These are phyloP conservation scores for Gambusia affinis DNA, from an alignment of 2,113 vertebrate species.

Conservation along the genomic window DNA sequence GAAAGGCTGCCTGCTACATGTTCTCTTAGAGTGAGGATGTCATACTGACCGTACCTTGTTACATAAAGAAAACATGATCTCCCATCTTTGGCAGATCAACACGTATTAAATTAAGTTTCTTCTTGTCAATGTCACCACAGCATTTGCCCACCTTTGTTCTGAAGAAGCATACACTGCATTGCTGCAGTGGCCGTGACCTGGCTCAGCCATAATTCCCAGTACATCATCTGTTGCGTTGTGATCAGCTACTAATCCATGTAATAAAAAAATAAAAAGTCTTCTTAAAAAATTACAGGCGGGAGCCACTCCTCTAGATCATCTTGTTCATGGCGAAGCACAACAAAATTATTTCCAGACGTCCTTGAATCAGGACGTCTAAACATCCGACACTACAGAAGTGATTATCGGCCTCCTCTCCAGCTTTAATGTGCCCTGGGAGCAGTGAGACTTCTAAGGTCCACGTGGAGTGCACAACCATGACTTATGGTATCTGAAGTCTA, in stretches of 20 bases:
- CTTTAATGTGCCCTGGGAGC: conserved; percentile 63
- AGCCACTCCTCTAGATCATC: conserved; percentile 15
- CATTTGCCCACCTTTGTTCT: conserved; percentile 76
- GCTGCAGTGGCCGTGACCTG: conserved; percentile 69
- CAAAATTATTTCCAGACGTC: conserved; percentile 38
- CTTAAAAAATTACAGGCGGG: not conserved
- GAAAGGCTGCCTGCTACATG: too few relatives aligned
- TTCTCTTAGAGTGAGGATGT: not conserved
- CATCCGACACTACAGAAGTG: conserved; percentile 39
- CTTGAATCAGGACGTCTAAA: conserved; percentile 38
- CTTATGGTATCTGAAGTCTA: conserved; percentile 47
- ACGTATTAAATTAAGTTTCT: not conserved
- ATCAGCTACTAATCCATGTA: conserved; percentile 28
- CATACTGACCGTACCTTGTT: not conserved
- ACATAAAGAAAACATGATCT: too few relatives aligned
- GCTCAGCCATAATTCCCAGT: conserved; percentile 82
- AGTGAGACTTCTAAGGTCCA: conserved; percentile 68
- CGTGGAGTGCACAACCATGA: conserved; percentile 54
- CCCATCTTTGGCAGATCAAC: too few relatives aligned
- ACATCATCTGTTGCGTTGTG: conserved; percentile 61
- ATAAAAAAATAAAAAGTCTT: conserved; percentile 2
- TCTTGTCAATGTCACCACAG: not conserved
- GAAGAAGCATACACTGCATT: conserved; percentile 73
- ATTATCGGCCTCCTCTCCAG: conserved; percentile 30
- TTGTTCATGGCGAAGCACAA: conserved; percentile 4